Evolutionary conservation across 2,797 vertebrate genomes (phyloP).

Genomic region (Strix occidentalis): DNA sequence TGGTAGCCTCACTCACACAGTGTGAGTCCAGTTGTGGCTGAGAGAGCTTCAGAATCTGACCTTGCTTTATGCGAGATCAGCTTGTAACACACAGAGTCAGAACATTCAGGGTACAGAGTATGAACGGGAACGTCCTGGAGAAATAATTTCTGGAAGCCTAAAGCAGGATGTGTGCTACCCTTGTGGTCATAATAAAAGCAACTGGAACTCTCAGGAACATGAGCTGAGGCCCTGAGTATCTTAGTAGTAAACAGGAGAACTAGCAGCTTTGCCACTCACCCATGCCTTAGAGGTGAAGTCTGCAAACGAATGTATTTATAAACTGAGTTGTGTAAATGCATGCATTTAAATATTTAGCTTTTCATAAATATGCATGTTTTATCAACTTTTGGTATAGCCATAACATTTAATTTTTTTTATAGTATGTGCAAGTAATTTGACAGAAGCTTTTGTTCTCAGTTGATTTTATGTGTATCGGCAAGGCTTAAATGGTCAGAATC

Average conservation of each 20-base stretch:
- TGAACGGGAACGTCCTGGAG: background rate
- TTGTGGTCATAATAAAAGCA: background rate
- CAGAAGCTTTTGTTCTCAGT: background rate
- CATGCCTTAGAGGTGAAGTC: constrained; percentile 39
- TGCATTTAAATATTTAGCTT: constrained; percentile 73
- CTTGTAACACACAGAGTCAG: background rate
- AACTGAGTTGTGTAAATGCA: constrained; percentile 65
- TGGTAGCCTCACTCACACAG: background rate
- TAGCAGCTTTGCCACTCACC: background rate
- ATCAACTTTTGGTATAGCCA: background rate
- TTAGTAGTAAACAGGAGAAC: background rate
- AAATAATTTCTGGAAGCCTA: background rate
- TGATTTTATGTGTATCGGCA: background rate
- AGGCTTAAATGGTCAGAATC: background rate
- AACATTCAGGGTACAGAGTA: background rate
- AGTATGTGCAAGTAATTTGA: background rate
- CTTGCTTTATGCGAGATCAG: background rate
- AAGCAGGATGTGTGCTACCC: background rate
- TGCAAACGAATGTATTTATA: constrained; percentile 54
- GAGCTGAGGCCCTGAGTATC: background rate
- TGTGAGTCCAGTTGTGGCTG: background rate
- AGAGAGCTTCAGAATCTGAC: background rate
- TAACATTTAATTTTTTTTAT: background rate
- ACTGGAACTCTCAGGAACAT: background rate
- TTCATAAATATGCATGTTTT: constrained; percentile 7